Evolutionary conservation across 2,888 invertebrate genomes (phyloP).

Genomic region (Choristoneura rosaceana): DNA sequence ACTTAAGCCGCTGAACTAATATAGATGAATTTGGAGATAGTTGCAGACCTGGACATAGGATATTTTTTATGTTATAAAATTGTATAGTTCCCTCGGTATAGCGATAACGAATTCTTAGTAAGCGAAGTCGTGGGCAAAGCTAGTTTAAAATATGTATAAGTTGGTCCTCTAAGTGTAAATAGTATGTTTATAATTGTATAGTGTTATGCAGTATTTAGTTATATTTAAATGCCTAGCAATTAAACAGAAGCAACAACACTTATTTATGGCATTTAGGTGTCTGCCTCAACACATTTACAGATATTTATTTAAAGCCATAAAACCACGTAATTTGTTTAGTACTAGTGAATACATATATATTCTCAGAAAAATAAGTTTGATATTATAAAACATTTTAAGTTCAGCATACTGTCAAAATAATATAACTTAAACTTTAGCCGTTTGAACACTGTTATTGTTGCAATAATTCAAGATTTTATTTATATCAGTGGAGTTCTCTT

Average conservation of each 20-base stretch:
- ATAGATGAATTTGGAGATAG: no score
- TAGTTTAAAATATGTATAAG: neutral
- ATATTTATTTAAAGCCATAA: neutral
- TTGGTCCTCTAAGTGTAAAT: neutral
- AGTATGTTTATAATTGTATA: neutral
- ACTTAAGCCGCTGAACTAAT: no score
- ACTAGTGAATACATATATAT: neutral
- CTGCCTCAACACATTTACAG: neutral
- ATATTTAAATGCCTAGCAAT: neutral
- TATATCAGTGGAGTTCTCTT: no score
- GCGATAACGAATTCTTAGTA: no score
- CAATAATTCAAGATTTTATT: no score
- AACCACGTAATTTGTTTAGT: neutral
- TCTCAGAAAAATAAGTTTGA: neutral
- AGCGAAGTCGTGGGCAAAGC: no score
- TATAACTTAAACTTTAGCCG: no score
- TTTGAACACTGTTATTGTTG: no score
- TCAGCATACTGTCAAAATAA: neutral
- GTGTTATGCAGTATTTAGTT: neutral
- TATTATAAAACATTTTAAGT: neutral
- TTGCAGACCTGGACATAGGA: no score
- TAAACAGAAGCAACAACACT: slow-evolving; percentile 1
- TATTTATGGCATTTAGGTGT: neutral
- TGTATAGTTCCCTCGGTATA: no score
- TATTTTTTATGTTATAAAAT: no score